A percentile compares a stretch with the other conserved stretches of the same genome.
Conservation (phyloP, 2,113 vertebrate species). For the Cephalopholis sonnerati region DNA sequence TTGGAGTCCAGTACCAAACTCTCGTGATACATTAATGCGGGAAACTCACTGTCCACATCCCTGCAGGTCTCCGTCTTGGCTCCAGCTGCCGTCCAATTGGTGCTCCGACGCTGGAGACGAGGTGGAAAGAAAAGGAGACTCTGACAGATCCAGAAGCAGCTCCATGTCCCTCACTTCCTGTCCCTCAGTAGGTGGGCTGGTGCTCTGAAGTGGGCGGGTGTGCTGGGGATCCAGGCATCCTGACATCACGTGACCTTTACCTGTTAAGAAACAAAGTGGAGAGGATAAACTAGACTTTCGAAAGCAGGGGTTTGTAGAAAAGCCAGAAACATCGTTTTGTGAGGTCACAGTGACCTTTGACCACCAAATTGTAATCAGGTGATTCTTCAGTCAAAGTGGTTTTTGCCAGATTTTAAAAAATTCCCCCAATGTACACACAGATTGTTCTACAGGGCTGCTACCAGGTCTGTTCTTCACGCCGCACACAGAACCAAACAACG, state of each 20-base stretch:
- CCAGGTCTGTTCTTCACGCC: no score
- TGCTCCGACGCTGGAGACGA: background rate
- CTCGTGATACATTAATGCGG: background rate
- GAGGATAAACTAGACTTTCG: background rate
- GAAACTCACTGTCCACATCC: conserved; percentile 55
- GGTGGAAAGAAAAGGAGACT: background rate
- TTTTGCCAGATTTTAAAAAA: no score
- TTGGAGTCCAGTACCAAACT: background rate
- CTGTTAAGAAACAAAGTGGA: conserved; percentile 31
- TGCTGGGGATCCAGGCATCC: conserved; percentile 40
- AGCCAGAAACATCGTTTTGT: no score
- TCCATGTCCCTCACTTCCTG: conserved; percentile 32
- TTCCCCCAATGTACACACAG: no score
- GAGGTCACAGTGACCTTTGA: no score
- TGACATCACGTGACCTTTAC: conserved; percentile 58
- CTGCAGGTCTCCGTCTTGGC: conserved; percentile 46
- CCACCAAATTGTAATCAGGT: no score
- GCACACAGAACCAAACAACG: no score
- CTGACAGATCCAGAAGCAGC: conserved; percentile 20
- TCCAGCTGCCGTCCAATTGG: conserved; percentile 14
- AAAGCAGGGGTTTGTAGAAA: background rate
- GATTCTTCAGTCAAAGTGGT: no score
- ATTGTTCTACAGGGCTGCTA: no score
- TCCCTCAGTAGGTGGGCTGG: background rate
- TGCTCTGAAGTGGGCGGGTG: background rate